phyloP scores from a whole-genome alignment of 2,113 vertebrate genomes.

The Halichoerus grypus region DNA sequence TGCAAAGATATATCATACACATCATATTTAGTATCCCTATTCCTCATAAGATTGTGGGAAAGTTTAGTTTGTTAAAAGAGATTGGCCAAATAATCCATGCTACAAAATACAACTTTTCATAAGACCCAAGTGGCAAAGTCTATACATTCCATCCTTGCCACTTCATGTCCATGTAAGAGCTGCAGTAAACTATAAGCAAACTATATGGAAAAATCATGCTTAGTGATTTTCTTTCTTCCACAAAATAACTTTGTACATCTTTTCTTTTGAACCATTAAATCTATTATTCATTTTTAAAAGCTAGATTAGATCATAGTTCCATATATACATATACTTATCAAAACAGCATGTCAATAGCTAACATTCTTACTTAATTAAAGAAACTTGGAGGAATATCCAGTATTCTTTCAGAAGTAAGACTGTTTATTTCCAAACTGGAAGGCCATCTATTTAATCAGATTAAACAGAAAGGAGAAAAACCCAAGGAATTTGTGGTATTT shows the following conservation, averaged over 20 bases:
- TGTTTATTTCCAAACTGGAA: conserved; percentile 13
- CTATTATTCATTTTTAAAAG: conserved; percentile 19
- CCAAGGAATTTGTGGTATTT: not conserved
- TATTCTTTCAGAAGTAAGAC: not conserved
- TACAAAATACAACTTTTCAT: not conserved
- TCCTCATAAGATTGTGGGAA: not conserved
- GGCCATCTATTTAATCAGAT: not conserved
- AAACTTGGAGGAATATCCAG: not conserved
- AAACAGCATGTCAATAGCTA: not conserved
- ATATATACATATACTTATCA: not conserved
- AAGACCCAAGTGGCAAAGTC: not conserved
- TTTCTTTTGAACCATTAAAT: not conserved
- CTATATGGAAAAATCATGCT: not conserved
- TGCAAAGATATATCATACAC: not conserved
- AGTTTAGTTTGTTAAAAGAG: not conserved
- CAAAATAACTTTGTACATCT: not conserved
- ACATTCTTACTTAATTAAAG: conserved; percentile 9
- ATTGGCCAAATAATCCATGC: not conserved
- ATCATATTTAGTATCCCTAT: not conserved
- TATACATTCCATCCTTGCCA: not conserved
- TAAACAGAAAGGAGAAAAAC: not conserved
- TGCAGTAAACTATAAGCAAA: not conserved
- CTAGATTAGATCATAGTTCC: not conserved
- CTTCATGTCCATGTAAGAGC: not conserved
- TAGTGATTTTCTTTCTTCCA: conserved; percentile 7